These are phyloP conservation scores for Melitaea athalia DNA, from an alignment of 2,888 invertebrate genomes.

Conservation along the genomic window DNA sequence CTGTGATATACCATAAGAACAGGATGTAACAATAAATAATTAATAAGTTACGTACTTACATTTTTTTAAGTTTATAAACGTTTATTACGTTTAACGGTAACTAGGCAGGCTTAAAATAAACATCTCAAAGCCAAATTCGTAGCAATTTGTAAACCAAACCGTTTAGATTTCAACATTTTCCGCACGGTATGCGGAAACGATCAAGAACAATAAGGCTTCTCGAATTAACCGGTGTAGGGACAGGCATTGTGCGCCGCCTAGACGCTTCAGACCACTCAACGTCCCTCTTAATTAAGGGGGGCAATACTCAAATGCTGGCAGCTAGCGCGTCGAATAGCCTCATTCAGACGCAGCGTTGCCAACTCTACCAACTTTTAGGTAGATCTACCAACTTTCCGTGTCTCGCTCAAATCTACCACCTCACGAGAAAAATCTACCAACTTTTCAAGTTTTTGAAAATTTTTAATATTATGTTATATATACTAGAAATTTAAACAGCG, in stretches of 20 bases:
- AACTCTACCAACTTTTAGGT: too few relatives aligned
- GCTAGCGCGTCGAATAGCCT: conserved; percentile 54
- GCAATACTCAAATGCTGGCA: conserved; percentile 68
- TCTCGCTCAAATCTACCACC: too few relatives aligned
- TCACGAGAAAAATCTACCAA: too few relatives aligned
- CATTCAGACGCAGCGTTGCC: conserved; percentile 73
- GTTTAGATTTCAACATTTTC: conserved; percentile 45
- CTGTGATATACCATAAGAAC: too few relatives aligned
- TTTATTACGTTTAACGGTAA: not conserved
- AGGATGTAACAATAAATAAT: not conserved
- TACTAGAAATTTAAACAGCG: too few relatives aligned
- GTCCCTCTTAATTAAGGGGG: conserved; percentile 77
- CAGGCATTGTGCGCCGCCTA: conserved; percentile 58
- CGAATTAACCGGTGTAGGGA: conserved; percentile 54
- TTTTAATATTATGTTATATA: too few relatives aligned
- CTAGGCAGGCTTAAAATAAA: not conserved
- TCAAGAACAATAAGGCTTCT: conserved; percentile 64
- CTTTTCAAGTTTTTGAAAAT: too few relatives aligned
- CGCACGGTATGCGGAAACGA: conserved; percentile 59
- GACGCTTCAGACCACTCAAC: conserved; percentile 70
- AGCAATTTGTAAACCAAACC: conserved; percentile 9
- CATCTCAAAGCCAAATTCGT: not conserved
- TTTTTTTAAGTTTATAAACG: not conserved
- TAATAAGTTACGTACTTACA: not conserved
- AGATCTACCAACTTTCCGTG: too few relatives aligned